Evolutionary conservation across 1,140 invertebrate genomes (phyloP), one percentile per base, ranked within the genome.

Genomic region (Heliconius eleuchia): DNA sequence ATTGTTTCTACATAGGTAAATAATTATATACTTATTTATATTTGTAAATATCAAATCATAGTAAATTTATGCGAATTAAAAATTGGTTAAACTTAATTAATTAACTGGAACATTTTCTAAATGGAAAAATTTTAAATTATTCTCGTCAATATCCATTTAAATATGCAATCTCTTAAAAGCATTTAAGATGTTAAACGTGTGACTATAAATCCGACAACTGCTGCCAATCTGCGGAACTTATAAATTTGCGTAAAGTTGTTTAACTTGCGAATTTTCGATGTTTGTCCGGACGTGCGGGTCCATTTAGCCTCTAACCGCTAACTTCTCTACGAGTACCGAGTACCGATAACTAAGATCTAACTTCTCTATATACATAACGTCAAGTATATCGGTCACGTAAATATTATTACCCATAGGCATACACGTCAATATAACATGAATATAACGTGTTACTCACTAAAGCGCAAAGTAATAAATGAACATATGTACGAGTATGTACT

Each of bases 191-290:
- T 39, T 50, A 74, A 74, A 30, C n/a, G 50, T 71, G 57, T 27
- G 16, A 66, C 42, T 77, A 42, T 74, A 72, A 50, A 78, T 73
- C 73, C 60, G 34, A 23, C 77, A 81, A 81, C 85, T 83, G 86
- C 82, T 89, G 70, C 87, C 87, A 89, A 89, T 88, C 84, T 83
- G 66, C 83, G 86, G 87, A 90, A 91, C 89, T 89, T 92, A 91
- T 93, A 91, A 91, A 93, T 92, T 93, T 92, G 85, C 87, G 88
- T 91, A 91, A 93, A 92, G 86, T 93, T 93, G 91, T 93, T 92
- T 90, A 86, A 93, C 89, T 93, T 93, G 76, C 84, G 87, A 88
- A 90, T 92, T 91, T 85, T 83, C 88, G 89, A 89, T 92, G 91
- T 93, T 93, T 93, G 89, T 87, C 87, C 87, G 90, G 91, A 93